These are phyloP conservation scores for Chrysocyon brachyurus DNA, from an alignment of 2,797 vertebrate genomes.

Conservation along the genomic window DNA sequence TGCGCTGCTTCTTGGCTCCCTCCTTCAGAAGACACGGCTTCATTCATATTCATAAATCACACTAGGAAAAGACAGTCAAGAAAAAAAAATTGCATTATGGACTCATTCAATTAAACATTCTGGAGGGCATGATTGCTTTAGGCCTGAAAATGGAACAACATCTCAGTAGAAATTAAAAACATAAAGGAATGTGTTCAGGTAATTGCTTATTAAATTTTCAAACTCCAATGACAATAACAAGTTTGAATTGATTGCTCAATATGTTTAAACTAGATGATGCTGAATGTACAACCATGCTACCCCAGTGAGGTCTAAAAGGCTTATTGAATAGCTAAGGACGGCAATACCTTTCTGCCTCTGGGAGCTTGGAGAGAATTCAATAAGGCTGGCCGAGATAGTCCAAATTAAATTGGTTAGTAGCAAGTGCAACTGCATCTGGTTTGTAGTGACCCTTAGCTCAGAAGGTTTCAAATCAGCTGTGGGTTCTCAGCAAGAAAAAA, in stretches of 20 bases:
- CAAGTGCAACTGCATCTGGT: background rate
- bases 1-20: slow-evolving; percentile 73
- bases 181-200: slow-evolving; percentile 86
- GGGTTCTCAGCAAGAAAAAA: background rate
- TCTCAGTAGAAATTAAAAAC: slow-evolving; percentile 89
- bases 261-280: slow-evolving; percentile 84
- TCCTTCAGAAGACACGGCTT: slow-evolving; percentile 70
- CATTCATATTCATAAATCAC: slow-evolving; percentile 84
- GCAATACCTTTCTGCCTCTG: slow-evolving; percentile 72
- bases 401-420: slow-evolving; percentile 58
- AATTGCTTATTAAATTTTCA: slow-evolving; percentile 91
- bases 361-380: slow-evolving; percentile 76
- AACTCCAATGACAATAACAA: slow-evolving; percentile 88
- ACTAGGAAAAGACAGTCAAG: slow-evolving; percentile 81
- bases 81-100: slow-evolving; percentile 80
- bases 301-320: slow-evolving; percentile 61
- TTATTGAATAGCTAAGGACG: slow-evolving; percentile 80
- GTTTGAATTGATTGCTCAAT: slow-evolving; percentile 89
- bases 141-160: slow-evolving; percentile 85
- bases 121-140: slow-evolving; percentile 86
- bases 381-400: slow-evolving; percentile 66
- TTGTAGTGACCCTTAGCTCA: background rate
- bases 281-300: slow-evolving; percentile 49
- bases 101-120: slow-evolving; percentile 86
- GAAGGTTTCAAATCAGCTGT: background rate